Evolutionary conservation across 53 echinoderm and acorn worm genomes (phyloP), one percentile per base, ranked within the genome.

Genomic region (Actinopyga echinites): DNA sequence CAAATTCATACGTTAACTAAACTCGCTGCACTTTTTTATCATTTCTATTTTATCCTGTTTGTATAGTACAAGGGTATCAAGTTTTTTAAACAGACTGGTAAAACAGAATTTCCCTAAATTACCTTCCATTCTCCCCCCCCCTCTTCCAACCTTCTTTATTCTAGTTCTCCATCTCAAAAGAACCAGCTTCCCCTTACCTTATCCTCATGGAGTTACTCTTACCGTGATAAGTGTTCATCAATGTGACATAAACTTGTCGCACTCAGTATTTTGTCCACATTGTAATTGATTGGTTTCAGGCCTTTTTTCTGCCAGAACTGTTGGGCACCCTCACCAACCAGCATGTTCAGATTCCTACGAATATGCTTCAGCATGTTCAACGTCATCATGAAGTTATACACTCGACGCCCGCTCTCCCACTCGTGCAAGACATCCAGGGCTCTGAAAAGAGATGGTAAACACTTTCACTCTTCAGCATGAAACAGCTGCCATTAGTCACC

Each of bases 351-450:
- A 55, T 78, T 84, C 28, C 90, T 91, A 6, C 90, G 89, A 60
- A 96, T 90, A 43, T 87, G 86, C 24, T 85, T 84, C 60, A 90
- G 59, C 91, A 92, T 90, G 83, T 95, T 99, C 80, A 79, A 87
- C 4, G 94, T 89, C 92, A 92, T 95, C 89, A 92, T 86, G 85
- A 95, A 99, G 69, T 92, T 92, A 83, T 99, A 99, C 29, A 95
- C 20, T 25, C 99, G 92, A 6, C 99, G 81, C 56, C 90, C 84
- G 54, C 87, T 90, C 64, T 96, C 90, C 97, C 97, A 96, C 67
- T 96, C 91, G 29, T 96, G 97, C 6, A 96, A 83, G 20, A 91
- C 94, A 35, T 81, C 57, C 12, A 79, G 56, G 42, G 93, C 95
- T 64, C 96, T 93, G 42, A 23, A 10, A 19, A 42, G 42, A 11